Evolutionary conservation across 1,140 invertebrate genomes (phyloP), one percentile per base, ranked within the genome.

Genomic region (Anadara kagoshimensis): DNA sequence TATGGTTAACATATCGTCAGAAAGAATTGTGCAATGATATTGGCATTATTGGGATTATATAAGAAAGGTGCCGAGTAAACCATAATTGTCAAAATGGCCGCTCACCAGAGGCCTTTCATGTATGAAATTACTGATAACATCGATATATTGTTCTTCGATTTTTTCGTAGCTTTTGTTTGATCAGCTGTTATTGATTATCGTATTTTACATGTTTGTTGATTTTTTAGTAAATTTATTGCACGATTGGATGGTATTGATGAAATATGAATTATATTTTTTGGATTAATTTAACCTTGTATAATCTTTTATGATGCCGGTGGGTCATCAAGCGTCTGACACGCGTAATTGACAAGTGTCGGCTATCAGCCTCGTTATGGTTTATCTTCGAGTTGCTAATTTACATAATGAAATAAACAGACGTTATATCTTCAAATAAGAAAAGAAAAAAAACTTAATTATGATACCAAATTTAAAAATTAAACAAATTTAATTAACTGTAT

Each of bases 311-410:
- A 63, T 63, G 61, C 61, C 61, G 45, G 43, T 45, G 45, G 61
- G 61, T 63, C 61, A 63, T 63, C 61, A 24, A 44, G 61, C 61
- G 61, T 44, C 61, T 63, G 41, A 45, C 61, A 63, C 45, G 61
- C 61, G 22, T 45, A 63, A 63, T 45, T 63, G 61, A 63, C 61
- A 63, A 63, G 61, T 63, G 61, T 63, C 45, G 41, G 61, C 26
- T 45, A 44, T 45, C 45, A 63, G 61, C 61, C 61, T 63, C 61
- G 61, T 49, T 63, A 44, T 63, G 61, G 45, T 44, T 63, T 63
- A 63, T 63, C 61, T 63, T 41, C 22, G 22, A 45, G 45, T 45
- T 36, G 7, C 61, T 63, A 63, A 63, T 63, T 63, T 63, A 44
- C 61, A 63, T 63, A 41, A 44, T 41, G 41, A 26, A 49, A 63